These are phyloP conservation scores for Platynereis dumerilii DNA, from an alignment of 2,888 invertebrate genomes.

Conservation along the genomic window DNA sequence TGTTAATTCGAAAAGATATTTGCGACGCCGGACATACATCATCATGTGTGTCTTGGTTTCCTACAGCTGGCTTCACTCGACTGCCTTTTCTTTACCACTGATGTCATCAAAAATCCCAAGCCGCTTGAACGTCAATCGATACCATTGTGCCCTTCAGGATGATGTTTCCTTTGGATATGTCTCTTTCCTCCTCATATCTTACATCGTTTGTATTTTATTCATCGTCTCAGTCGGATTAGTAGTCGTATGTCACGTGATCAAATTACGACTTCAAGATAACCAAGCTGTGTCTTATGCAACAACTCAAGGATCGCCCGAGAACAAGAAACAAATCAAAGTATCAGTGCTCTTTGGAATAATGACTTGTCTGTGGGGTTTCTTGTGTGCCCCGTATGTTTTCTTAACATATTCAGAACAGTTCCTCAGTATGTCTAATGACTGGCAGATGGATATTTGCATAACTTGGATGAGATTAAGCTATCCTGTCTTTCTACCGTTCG, in stretches of 20 bases:
- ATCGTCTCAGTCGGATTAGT: conserved; percentile 37
- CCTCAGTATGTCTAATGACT: conserved; percentile 41
- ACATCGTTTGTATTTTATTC: conserved; percentile 44
- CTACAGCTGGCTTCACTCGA: conserved; percentile 50
- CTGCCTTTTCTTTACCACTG: conserved; percentile 50
- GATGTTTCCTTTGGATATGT: conserved; percentile 45
- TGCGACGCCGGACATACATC: conserved; percentile 37
- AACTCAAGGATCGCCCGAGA: conserved; percentile 30
- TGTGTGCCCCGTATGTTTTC: conserved; percentile 47
- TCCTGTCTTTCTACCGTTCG: conserved; percentile 47
- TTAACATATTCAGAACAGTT: conserved; percentile 29
- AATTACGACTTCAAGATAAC: no score
- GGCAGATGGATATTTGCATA: conserved; percentile 48
- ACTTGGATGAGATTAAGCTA: conserved; percentile 54
- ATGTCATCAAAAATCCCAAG: conserved; percentile 40
- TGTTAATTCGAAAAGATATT: conserved; percentile 40
- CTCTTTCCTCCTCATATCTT: conserved; percentile 41
- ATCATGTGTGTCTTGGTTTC: conserved; percentile 41
- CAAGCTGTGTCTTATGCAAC: no score
- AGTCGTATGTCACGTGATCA: no score
- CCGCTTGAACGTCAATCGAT: conserved; percentile 8
- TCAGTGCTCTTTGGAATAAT: neutral
- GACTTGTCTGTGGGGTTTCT: conserved; percentile 42
- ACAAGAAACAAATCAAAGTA: conserved; percentile 44
- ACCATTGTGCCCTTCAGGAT: conserved; percentile 46